Evolutionary conservation across 2,113 vertebrate species (phyloP).

Genomic region (Gnathonemus echidnorhynchus): DNA sequence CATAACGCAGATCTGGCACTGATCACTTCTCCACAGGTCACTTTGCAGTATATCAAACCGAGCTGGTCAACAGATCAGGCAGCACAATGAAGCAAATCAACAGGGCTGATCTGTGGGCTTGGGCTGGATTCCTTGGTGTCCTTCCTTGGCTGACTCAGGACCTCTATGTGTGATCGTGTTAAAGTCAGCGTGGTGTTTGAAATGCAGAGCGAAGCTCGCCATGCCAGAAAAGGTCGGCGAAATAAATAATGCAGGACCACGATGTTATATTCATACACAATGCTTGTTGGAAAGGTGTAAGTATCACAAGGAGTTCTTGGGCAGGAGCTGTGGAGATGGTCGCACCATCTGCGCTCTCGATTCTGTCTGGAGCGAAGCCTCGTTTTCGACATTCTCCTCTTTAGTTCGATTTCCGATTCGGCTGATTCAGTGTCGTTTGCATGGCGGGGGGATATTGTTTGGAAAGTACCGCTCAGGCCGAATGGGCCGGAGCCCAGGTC

Average conservation of each 20-base stretch:
- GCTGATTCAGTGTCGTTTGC: background rate
- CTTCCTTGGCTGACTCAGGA: background rate
- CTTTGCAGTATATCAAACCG: background rate
- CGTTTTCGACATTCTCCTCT: background rate
- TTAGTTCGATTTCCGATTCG: background rate
- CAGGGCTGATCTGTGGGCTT: background rate
- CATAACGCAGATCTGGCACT: background rate
- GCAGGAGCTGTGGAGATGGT: background rate
- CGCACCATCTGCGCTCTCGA: background rate
- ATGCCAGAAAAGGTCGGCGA: background rate
- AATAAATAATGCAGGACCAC: background rate
- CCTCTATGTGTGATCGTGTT: background rate
- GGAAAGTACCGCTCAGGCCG: background rate
- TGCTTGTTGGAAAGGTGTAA: background rate
- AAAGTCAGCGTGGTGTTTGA: background rate
- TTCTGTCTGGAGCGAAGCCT: background rate
- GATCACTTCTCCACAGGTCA: background rate
- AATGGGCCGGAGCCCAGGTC: background rate
- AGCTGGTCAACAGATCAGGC: background rate
- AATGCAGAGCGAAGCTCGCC: background rate
- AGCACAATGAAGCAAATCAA: background rate
- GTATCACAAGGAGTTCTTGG: background rate
- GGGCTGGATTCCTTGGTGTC: background rate
- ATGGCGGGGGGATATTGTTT: background rate
- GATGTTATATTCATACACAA: background rate